Base-by-base conservation (phyloP, 2,888 invertebrate species). In the Philopedon plagiatum region DNA sequence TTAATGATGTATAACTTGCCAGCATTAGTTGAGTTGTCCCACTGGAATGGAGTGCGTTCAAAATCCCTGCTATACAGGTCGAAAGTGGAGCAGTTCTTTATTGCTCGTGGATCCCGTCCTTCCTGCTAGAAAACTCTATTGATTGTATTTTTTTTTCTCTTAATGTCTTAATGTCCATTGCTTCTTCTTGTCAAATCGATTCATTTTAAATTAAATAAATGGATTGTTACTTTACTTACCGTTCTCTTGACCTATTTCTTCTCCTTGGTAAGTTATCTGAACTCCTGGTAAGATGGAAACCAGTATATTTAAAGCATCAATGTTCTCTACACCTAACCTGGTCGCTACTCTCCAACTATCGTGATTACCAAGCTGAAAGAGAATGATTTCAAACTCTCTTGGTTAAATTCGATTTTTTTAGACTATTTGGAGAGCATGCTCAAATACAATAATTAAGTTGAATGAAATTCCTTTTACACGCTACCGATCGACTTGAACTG, bases 191-290 rank as follows among this genome's bases (percentile, higher is more conserved):
- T n/a, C n/a, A n/a, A n/a, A n/a, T n/a, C n/a, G n/a, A n/a, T n/a
- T n/a, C n/a, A n/a, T n/a, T n/a, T n/a, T n/a, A n/a, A n/a, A n/a
- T n/a, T n/a, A n/a, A n/a, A n/a, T n/a, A n/a, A n/a, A n/a, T n/a
- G n/a, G n/a, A n/a, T 79, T 2, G 15, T 84, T 83, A 78, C 81
- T 87, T 86, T 9, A 90, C 87, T 82, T 79, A 44, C 68, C 68
- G 15, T 69, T 29, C 46, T 69, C 68, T 39, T 93, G 91, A 0
- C 91, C 94, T 56, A 94, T 88, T 85, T 94, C 94, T 79, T 94
- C 94, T 2, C 94, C 94, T 87, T 96, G 94, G 81, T 97, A 97
- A 0, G 94, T 93, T 8, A 96, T 90, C 11, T 92, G 91, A 2
- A 94, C 90, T 46, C 97, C 97, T 1, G 95, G 95, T 63, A 97